These are phyloP conservation scores for Heterocephalus glaber DNA, from an alignment of 2,113 vertebrate species.

Conservation along the genomic window DNA sequence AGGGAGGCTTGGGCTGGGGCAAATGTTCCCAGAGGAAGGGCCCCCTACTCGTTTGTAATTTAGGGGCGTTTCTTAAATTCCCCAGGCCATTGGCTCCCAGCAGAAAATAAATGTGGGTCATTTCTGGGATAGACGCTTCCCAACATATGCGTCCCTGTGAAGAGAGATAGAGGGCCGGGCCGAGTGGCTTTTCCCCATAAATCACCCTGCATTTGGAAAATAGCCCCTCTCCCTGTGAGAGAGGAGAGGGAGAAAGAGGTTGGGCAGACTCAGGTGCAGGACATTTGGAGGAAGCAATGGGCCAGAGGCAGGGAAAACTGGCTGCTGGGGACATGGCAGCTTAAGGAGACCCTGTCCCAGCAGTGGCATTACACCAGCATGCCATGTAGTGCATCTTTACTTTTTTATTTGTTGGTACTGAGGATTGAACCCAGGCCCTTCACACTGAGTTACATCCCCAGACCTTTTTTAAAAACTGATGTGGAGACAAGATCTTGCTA, in stretches of 20 bases:
- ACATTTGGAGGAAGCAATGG: constrained; percentile 74
- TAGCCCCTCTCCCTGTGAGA: constrained; percentile 78
- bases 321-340: not conserved
- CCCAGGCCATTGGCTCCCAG: constrained; percentile 66
- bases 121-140: constrained; percentile 69
- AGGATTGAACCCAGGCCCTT: not conserved
- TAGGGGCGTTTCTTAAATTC: constrained; percentile 84
- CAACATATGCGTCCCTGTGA: constrained; percentile 76
- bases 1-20: not conserved
- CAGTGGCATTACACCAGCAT: not conserved
- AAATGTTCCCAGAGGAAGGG: constrained; percentile 65
- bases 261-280: constrained; percentile 72
- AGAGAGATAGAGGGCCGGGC: constrained; percentile 72
- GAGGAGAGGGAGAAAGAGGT: constrained; percentile 72
- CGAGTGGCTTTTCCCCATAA: constrained; percentile 80
- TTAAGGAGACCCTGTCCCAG: not conserved
- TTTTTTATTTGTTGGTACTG: not conserved
- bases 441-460: not conserved
- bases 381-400: not conserved
- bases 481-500: not conserved
- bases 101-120: constrained; percentile 78
- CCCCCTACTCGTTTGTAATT: constrained; percentile 80
- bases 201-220: constrained; percentile 83
- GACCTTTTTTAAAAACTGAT: not conserved
- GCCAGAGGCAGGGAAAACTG: constrained; percentile 68